Conservation (phyloP, 2,888 invertebrate genomes). For the Tiphia femorata region DNA sequence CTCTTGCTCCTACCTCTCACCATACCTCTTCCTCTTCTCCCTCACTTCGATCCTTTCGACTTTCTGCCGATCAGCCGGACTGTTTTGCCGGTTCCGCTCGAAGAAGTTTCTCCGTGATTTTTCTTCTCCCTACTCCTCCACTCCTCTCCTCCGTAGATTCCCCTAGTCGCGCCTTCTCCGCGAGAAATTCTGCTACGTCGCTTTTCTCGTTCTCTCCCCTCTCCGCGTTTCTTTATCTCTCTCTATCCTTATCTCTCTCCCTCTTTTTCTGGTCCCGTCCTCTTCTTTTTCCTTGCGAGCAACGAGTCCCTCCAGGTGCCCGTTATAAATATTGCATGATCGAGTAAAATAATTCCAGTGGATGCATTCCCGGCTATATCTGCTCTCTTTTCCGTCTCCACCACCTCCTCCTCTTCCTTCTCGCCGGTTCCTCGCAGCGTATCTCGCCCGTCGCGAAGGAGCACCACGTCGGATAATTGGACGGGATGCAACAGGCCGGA, state of each 20-base stretch:
- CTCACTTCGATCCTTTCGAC: too few relatives aligned
- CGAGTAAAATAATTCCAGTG: conserved; percentile 36
- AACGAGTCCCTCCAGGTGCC: background rate
- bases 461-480: conserved; percentile 40
- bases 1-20: too few relatives aligned
- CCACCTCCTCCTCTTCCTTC: background rate
- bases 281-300: background rate
- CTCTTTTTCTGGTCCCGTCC: too few relatives aligned
- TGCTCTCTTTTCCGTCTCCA: background rate
- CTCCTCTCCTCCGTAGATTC: too few relatives aligned
- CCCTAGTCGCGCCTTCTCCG: too few relatives aligned
- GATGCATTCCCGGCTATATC: conserved; percentile 5
- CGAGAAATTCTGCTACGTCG: background rate
- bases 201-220: background rate
- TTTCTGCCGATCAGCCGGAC: too few relatives aligned
- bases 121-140: too few relatives aligned
- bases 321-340: conserved; percentile 44
- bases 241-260: too few relatives aligned
- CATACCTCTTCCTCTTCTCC: too few relatives aligned
- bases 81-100: too few relatives aligned
- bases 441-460: conserved; percentile 10
- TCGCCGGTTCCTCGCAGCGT: background rate
- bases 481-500: conserved; percentile 45
- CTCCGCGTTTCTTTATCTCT: background rate
- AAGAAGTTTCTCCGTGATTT: too few relatives aligned